These are phyloP conservation scores for Drosophila nigrodunni DNA, from an alignment of 1,140 invertebrate genomes.

Conservation along the genomic window DNA sequence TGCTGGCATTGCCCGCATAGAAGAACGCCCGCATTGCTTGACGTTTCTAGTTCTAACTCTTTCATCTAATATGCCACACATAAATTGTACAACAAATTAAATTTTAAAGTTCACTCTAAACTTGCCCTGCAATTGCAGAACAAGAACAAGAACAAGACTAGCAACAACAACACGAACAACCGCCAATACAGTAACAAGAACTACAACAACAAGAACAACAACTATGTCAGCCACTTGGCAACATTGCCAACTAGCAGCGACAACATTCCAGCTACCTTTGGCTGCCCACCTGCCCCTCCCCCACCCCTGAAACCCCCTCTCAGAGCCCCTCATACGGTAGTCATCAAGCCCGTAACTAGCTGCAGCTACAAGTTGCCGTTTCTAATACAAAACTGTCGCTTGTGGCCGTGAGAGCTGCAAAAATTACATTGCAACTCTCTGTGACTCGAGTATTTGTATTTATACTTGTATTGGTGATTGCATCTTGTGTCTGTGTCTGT, in stretches of 20 bases:
- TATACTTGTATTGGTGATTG: neutral
- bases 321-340: neutral
- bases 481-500: conserved; percentile 1
- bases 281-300: conserved; percentile 24
- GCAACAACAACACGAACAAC: conserved; percentile 46
- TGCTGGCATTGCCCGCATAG: conserved; percentile 54
- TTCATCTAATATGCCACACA: conserved; percentile 64
- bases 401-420: conserved; percentile 73
- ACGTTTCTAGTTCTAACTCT: conserved; percentile 27
- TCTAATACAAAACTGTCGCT: conserved; percentile 82
- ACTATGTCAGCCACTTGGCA: conserved; percentile 80
- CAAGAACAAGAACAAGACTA: conserved; percentile 20
- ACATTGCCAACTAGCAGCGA: conserved; percentile 78
- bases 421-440: conserved; percentile 46
- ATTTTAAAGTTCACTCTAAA: conserved; percentile 68
- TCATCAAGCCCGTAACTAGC: conserved; percentile 66
- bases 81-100: conserved; percentile 74
- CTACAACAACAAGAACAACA: conserved; percentile 37
- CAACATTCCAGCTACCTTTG: conserved; percentile 75
- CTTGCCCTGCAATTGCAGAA: conserved; percentile 54
- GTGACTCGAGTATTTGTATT: conserved; percentile 1
- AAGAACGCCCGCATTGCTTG: conserved; percentile 63
- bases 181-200: conserved; percentile 13
- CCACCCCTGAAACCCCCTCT: neutral
- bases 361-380: conserved; percentile 78